Base-by-base conservation (phyloP, 2,888 invertebrate genomes). In the Eutolmus rufibarbis region DNA sequence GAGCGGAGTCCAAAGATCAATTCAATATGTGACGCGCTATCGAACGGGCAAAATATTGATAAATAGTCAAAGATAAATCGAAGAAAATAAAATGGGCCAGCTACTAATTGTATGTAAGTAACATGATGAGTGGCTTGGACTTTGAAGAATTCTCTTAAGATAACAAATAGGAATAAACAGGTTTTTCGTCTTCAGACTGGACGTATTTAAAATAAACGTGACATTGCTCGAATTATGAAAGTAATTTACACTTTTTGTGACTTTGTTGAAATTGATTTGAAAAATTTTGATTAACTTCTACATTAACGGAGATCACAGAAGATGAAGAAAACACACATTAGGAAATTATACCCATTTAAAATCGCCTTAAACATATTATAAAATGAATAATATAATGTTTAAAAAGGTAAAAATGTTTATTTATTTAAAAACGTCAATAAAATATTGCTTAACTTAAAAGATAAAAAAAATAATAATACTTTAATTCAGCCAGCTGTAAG, bases 401-500 rank as follows among this genome's bases (percentile, higher is more conserved):
- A 16, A 16, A 16, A 46, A 51, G 0, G 19, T 51, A 51, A 51
- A 51, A 51, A 19, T n/a, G 51, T 66, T 28, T 66, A 66, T 66
- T 66, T 66, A 12, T 2, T 23, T 23, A 66, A 28, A 28, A 51
- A 76, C 31, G 7, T 16, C 28, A 66, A 31, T 16, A 37, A 37
- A 76, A 76, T 34, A 37, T 16, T 28, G 14, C 9, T 28, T 5
- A 76, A 40, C 14, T 34, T 66, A 66, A 19, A 37, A 1, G 1
- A 23, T 43, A 79, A 79, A 79, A 79, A 43, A 79, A n/a, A 81
- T 1, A 31, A 31, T 74, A 40, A 76, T 34, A 76, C 76, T 76
- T 76, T n/a, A 76, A 37, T 76, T 86, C 51, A 86, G 9, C 86
- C 86, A 14, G 78, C 78, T 23, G 57, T 78, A 14, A 78, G 16